Conservation (phyloP, 92 coral and sea anemone genomes). For the Porites evermanni region DNA sequence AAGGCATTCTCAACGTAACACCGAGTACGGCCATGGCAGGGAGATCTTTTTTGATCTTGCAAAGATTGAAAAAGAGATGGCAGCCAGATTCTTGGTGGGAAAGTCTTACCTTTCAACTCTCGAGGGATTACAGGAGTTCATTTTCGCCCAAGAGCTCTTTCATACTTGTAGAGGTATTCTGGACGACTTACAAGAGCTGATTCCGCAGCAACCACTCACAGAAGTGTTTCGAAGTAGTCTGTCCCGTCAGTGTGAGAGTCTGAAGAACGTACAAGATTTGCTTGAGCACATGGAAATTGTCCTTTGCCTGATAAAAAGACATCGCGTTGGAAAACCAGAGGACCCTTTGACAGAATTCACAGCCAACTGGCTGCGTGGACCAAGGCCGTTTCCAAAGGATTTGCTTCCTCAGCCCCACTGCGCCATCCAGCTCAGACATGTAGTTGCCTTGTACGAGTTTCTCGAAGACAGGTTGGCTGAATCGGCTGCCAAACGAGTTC, state of each 20-base stretch:
- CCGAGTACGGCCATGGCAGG: conserved; percentile 79
- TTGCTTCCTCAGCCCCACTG: conserved; percentile 79
- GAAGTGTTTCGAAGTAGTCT: conserved; percentile 73
- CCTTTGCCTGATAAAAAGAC: conserved; percentile 84
- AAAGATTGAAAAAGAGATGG: conserved; percentile 86
- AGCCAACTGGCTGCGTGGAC: conserved; percentile 80
- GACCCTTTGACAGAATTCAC: conserved; percentile 74
- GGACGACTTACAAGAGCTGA: conserved; percentile 71
- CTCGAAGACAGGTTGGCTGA: conserved; percentile 88
- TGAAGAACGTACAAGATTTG: conserved; percentile 73
- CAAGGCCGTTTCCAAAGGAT: conserved; percentile 84
- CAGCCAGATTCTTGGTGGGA: conserved; percentile 76
- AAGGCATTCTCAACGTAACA: conserved; percentile 62
- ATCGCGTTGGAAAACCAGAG: conserved; percentile 71
- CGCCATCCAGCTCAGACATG: conserved; percentile 80
- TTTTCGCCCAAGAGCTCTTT: conserved; percentile 92
- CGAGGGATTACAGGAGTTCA: conserved; percentile 77
- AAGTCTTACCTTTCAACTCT: conserved; percentile 75
- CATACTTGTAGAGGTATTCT: conserved; percentile 85
- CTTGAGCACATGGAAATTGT: conserved; percentile 92
- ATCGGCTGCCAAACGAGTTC: conserved; percentile 76
- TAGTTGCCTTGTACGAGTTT: conserved; percentile 91
- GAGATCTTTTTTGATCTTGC: conserved; percentile 81
- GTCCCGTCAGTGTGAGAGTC: conserved; percentile 61
- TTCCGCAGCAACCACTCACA: conserved; percentile 81